Base-by-base conservation (phyloP, 2,888 invertebrate genomes). In the Deilephila porcellus region DNA sequence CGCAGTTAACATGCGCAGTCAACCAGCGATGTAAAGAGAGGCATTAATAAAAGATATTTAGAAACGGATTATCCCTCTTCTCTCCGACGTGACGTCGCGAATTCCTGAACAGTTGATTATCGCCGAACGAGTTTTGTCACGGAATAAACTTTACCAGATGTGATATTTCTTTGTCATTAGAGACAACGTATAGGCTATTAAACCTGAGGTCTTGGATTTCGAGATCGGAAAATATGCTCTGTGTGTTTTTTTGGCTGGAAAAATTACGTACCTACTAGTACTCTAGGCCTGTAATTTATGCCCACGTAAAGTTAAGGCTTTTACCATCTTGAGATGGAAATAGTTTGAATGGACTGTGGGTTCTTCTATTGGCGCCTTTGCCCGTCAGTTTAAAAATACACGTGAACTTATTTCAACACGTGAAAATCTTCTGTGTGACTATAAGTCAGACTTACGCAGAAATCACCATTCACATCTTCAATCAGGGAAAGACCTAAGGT, bases 101-200 rank as follows among this genome's bases (percentile, higher is more conserved):
- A 87, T 88, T 87, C 83, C 78, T 86, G 85, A 85, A 88, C 88
- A 86, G 89, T 89, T 90, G 89, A 90, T 90, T 90, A 90, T 90
- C 85, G 87, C 84, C 85, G 86, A 88, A 86, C 86, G 87, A 86
- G 84, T 85, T 84, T 81, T 79, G 80, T 83, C 83, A 82, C 82
- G 75, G 79, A 81, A 81, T 80, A 81, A 78, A 59, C 79, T 52
- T 67, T 52, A 52, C 20, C 25, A 67, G 67, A 67, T 67, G 67
- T 45, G 67, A 14, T 25, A 67, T 25, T 32, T n/a, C 20, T 45
- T n/a, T 37, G 45, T 20, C 45, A 8, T 37, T 74, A 53, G 72
- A 72, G 17, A 67, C 37, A 60, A n/a, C 19, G 8, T 45, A 37
- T 8, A 14, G 14, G 14, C 32, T 4, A 0, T 1, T 32, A 32